Evolutionary conservation across 2,797 vertebrate genomes (phyloP).

Genomic region (Pteronotus mesoamericanus): DNA sequence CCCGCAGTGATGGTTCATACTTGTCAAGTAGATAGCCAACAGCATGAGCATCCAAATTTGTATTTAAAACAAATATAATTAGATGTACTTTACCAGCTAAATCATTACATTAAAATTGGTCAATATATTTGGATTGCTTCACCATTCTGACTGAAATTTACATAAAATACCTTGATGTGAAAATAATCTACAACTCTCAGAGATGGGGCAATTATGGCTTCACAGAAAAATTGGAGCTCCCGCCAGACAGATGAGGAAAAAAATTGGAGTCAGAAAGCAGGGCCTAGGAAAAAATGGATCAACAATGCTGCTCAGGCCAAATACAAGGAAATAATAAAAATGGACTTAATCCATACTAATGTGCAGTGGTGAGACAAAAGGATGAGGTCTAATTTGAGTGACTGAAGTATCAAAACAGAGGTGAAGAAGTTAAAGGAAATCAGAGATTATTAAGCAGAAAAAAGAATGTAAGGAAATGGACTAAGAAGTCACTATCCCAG

Average conservation of each 20-base stretch:
- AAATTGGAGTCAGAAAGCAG: not conserved
- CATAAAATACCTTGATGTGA: not conserved
- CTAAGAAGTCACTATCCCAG: not conserved
- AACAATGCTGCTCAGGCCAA: not conserved
- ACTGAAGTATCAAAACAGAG: not conserved
- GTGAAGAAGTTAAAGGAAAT: not conserved
- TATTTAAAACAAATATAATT: not conserved
- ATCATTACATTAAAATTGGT: not conserved
- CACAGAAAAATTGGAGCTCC: not conserved
- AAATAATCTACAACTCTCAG: not conserved
- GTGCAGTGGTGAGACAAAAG: not conserved
- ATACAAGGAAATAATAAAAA: not conserved
- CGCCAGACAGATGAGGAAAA: not conserved
- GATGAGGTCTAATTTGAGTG: not conserved
- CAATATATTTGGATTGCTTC: not conserved
- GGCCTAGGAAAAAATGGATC: not conserved
- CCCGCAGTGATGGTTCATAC: not conserved
- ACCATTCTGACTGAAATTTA: not conserved
- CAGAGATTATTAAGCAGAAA: not conserved
- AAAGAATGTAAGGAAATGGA: not conserved
- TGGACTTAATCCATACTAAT: not conserved
- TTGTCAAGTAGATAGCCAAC: not conserved
- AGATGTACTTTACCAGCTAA: not conserved
- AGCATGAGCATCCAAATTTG: not conserved
- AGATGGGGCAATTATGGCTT: not conserved